phyloP scores from a whole-genome alignment of 2,797 vertebrate species.

The Falco rusticolus region DNA sequence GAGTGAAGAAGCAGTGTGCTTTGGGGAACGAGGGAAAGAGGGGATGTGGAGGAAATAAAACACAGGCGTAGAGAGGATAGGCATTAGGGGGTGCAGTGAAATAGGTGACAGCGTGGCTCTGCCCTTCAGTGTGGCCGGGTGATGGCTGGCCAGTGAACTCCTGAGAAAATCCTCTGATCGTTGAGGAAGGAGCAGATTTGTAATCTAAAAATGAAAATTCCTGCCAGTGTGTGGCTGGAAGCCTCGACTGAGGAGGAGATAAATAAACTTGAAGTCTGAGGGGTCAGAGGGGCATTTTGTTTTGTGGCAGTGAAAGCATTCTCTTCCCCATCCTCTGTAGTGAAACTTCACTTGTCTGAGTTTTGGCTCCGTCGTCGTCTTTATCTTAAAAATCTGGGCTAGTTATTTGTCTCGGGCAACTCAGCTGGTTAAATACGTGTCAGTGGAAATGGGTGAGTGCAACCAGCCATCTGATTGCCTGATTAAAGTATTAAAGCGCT shows the following conservation, averaged over 20 bases:
- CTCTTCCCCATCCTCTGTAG: background rate
- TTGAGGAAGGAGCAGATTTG: background rate
- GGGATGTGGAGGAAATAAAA: background rate
- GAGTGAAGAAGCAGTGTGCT: background rate
- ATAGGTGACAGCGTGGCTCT: background rate
- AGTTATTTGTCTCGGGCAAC: background rate
- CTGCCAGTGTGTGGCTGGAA: background rate
- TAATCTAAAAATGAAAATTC: background rate
- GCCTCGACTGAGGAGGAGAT: background rate
- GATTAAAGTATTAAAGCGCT: background rate
- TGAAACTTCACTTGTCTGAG: background rate
- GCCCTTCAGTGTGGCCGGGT: background rate
- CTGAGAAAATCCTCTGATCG: background rate
- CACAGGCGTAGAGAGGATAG: fast-evolving
- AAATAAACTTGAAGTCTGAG: background rate
- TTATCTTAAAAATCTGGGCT: background rate
- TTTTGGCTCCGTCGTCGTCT: background rate
- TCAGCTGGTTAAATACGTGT: background rate
- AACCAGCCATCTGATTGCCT: slow-evolving; percentile 21
- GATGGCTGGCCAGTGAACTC: background rate
- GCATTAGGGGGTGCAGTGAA: fast-evolving
- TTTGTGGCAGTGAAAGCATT: background rate
- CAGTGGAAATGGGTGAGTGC: background rate
- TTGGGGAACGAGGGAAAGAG: background rate
- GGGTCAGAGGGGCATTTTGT: background rate